These are phyloP conservation scores for Syrrhaptes paradoxus DNA, from an alignment of 2,113 vertebrate species.

Conservation along the genomic window DNA sequence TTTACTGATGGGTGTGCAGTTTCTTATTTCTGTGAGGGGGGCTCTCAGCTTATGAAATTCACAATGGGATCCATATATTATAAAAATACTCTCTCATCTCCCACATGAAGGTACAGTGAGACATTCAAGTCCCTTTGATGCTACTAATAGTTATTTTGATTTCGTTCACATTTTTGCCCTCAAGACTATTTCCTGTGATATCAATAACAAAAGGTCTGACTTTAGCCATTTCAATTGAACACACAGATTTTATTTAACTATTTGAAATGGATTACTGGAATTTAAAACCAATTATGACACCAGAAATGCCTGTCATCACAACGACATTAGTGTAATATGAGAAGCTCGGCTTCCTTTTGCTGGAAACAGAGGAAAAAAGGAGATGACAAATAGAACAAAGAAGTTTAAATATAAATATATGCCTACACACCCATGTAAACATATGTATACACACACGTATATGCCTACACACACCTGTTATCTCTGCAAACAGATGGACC, in stretches of 20 bases:
- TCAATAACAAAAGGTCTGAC: slow-evolving; percentile 69
- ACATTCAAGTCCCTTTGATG: slow-evolving; percentile 58
- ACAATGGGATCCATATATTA: neutral
- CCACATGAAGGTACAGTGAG: slow-evolving; percentile 37
- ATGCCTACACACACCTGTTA: neutral
- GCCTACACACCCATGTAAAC: neutral
- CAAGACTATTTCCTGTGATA: slow-evolving; percentile 69
- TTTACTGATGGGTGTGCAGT: neutral
- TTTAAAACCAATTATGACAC: slow-evolving; percentile 77
- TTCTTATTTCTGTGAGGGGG: neutral
- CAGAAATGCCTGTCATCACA: slow-evolving; percentile 72
- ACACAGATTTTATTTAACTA: slow-evolving; percentile 69
- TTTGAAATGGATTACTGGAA: slow-evolving; percentile 74
- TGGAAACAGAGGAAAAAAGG: neutral
- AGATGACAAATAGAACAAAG: neutral
- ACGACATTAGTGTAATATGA: slow-evolving; percentile 73
- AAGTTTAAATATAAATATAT: neutral
- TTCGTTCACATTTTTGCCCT: slow-evolving; percentile 67
- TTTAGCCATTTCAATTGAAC: slow-evolving; percentile 70
- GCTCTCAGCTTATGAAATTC: neutral
- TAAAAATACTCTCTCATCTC: slow-evolving; percentile 31
- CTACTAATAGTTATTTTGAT: slow-evolving; percentile 70
- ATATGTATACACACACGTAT: neutral
- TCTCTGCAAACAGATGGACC: slow-evolving; percentile 33
- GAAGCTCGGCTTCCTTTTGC: slow-evolving; percentile 66